Evolutionary conservation across 2,888 invertebrate genomes (phyloP).

Genomic region (Philereme vetulata): DNA sequence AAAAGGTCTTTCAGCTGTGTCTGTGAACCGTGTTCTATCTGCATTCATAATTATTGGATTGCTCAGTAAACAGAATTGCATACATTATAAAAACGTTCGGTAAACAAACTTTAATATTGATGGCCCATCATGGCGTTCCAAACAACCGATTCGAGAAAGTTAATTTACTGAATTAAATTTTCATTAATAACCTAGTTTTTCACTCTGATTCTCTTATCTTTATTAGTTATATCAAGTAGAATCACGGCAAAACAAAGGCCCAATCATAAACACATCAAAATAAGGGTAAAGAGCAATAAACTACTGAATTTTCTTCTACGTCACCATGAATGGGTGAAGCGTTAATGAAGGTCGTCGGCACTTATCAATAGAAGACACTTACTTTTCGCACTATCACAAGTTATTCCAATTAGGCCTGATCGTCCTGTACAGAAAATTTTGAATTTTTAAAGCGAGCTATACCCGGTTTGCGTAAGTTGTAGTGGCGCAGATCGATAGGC

Average conservation of each 20-base stretch:
- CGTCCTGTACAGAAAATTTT: conserved; percentile 54
- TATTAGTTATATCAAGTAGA: conserved; percentile 12
- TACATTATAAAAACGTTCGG: conserved; percentile 16
- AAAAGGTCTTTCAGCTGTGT: background rate
- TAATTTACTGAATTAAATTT: conserved; percentile 44
- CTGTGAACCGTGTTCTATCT: conserved; percentile 3
- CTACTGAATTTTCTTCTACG: conserved; percentile 54
- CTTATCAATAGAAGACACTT: conserved; percentile 48
- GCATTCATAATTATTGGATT: conserved; percentile 7
- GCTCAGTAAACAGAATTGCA: conserved; percentile 13
- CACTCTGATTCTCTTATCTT: conserved; percentile 11
- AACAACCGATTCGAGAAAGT: conserved; percentile 66
- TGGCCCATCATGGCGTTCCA: conserved; percentile 46
- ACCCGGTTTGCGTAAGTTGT: conserved; percentile 70
- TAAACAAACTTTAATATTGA: conserved; percentile 36
- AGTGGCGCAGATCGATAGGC: conserved; percentile 72
- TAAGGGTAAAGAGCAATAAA: conserved; percentile 49
- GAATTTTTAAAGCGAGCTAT: conserved; percentile 56
- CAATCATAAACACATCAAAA: conserved; percentile 42
- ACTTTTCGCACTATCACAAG: conserved; percentile 51
- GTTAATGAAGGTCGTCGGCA: conserved; percentile 47
- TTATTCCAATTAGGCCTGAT: conserved; percentile 57
- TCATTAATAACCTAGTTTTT: conserved; percentile 47
- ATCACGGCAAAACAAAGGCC: conserved; percentile 28
- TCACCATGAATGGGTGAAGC: conserved; percentile 60